Conservation (phyloP, 2,113 vertebrate genomes). For the Rhinoderma darwinii region DNA sequence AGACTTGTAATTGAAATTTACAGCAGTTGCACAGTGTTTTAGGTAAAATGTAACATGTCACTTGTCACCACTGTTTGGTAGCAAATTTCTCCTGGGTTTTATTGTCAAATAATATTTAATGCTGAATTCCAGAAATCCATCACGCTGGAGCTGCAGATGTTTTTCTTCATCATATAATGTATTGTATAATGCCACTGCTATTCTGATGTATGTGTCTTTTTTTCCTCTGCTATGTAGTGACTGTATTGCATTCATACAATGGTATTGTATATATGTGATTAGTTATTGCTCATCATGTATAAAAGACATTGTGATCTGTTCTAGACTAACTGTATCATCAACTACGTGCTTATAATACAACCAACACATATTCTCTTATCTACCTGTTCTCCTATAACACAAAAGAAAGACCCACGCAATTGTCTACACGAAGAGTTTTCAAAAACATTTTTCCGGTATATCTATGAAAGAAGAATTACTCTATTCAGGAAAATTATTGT, state of each 20-base stretch:
- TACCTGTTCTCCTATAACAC: background rate
- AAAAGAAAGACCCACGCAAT: background rate
- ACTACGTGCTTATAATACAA: background rate
- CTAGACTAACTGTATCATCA: background rate
- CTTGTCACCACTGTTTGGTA: conserved; percentile 44
- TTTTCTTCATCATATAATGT: conserved; percentile 24
- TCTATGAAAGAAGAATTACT: too few relatives aligned
- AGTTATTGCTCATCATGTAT: background rate
- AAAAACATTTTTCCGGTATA: too few relatives aligned
- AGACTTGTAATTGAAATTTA: conserved; percentile 57
- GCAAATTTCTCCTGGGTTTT: conserved; percentile 46
- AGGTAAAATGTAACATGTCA: conserved; percentile 49
- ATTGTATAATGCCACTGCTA: background rate
- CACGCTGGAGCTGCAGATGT: conserved; percentile 10
- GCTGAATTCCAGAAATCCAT: conserved; percentile 31
- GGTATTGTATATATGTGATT: background rate
- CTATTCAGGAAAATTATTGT: too few relatives aligned
- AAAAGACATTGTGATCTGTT: background rate
- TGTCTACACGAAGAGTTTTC: background rate
- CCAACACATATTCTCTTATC: background rate
- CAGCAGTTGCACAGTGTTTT: conserved; percentile 49
- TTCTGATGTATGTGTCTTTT: background rate
- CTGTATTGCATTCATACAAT: background rate
- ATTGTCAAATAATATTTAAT: conserved; percentile 44
- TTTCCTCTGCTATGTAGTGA: background rate